Evolutionary conservation across 1,140 invertebrate genomes (phyloP).

Genomic region (Pemphigus obesinymphae): DNA sequence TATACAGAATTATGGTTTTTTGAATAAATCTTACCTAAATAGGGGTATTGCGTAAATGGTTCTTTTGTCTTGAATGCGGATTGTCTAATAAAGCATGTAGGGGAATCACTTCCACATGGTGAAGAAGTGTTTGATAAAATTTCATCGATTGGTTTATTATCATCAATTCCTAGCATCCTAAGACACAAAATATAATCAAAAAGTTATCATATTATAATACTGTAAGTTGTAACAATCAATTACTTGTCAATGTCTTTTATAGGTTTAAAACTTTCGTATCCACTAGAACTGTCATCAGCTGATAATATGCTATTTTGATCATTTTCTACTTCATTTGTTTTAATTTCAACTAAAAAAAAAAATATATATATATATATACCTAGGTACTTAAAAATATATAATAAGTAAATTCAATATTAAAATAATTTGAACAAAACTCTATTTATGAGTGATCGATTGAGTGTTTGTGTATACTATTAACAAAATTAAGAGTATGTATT

Average conservation of each 20-base stretch:
- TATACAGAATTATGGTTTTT: neutral
- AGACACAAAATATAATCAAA: neutral
- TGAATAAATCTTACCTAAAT: slow-evolving; percentile 6
- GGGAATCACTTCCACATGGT: slow-evolving; percentile 41
- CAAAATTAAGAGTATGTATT: too few species aligned
- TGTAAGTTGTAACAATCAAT: too few species aligned
- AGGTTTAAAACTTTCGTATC: slow-evolving; percentile 72
- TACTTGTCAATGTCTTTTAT: slow-evolving; percentile 53
- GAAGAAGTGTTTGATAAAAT: slow-evolving; percentile 37
- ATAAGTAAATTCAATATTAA: neutral
- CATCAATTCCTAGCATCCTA: slow-evolving; percentile 30
- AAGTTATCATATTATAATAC: too few species aligned
- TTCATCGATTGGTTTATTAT: slow-evolving; percentile 14
- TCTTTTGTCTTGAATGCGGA: slow-evolving; percentile 24
- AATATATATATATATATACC: too few species aligned
- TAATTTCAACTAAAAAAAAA: slow-evolving; percentile 29
- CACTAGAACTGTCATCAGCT: slow-evolving; percentile 74
- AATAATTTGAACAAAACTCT: too few species aligned
- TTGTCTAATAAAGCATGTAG: slow-evolving; percentile 20
- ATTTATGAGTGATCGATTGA: too few species aligned
- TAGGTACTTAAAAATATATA: neutral
- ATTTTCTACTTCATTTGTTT: slow-evolving; percentile 41
- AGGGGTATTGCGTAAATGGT: neutral
- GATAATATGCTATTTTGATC: slow-evolving; percentile 61
- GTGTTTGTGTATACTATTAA: too few species aligned